phyloP scores from a whole-genome alignment of 2,113 vertebrate genomes.

The Deroptyus accipitrinus region DNA sequence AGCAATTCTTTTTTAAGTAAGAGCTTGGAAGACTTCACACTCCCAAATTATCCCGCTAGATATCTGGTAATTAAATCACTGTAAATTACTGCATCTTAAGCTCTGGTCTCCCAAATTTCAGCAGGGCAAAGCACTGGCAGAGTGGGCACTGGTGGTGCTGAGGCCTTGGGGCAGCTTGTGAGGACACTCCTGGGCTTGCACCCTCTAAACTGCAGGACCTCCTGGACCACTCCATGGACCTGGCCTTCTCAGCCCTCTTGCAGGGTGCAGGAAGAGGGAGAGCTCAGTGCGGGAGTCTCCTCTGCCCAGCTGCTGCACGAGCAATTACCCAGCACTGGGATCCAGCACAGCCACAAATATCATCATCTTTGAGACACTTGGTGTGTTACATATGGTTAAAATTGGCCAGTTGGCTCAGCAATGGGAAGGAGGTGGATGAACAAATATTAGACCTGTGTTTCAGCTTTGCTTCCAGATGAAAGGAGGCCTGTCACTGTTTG shows the following conservation, averaged over 20 bases:
- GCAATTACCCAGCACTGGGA: not conserved
- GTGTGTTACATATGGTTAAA: not conserved
- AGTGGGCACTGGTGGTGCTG: not conserved
- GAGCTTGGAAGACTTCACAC: not conserved
- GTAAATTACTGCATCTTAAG: not conserved
- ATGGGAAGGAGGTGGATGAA: rapidly evolving
- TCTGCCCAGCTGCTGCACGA: not conserved
- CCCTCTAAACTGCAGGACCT: not conserved
- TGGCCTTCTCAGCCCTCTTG: not conserved
- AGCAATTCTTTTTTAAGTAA: not conserved
- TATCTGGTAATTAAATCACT: not conserved
- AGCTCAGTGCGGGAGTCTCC: not conserved
- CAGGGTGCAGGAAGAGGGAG: not conserved
- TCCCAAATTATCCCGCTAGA: not conserved
- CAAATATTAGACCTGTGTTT: not conserved
- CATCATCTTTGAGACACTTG: not conserved
- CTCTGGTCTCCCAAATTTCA: not conserved
- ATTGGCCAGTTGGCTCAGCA: not conserved
- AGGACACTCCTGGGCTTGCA: not conserved
- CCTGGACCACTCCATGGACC: rapidly evolving
- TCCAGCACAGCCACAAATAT: not conserved
- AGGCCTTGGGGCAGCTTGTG: not conserved
- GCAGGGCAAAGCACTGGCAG: not conserved
- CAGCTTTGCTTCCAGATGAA: not conserved
- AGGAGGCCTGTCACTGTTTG: not conserved